A percentile compares a stretch with the other conserved stretches of the same genome.
phyloP scores from a whole-genome alignment of 2,113 vertebrate species.

The Toxotes jaculatrix region DNA sequence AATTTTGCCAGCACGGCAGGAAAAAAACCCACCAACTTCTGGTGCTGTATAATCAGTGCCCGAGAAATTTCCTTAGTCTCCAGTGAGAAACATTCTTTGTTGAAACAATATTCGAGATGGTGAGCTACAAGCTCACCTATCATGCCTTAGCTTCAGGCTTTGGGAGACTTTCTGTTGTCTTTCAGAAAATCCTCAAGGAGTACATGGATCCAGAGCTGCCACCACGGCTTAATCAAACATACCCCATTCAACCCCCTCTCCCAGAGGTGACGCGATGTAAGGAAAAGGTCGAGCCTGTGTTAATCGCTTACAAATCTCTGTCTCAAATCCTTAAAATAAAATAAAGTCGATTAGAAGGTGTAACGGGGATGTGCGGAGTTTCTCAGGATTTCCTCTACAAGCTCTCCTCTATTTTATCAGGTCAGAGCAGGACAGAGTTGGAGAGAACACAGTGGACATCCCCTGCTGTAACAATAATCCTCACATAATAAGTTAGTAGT shows the following conservation, averaged over 20 bases:
- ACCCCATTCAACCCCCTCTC: constrained; percentile 19
- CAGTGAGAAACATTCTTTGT: constrained; percentile 9
- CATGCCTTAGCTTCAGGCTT: constrained; percentile 42
- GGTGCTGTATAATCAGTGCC: constrained; percentile 23
- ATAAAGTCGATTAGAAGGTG: constrained; percentile 3
- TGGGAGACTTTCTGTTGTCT: constrained; percentile 41
- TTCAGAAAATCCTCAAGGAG: constrained; percentile 56
- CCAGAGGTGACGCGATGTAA: constrained; percentile 46
- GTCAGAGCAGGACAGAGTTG: not conserved
- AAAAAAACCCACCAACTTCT: not conserved
- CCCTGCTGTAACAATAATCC: constrained; percentile 36
- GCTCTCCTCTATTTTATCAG: constrained; percentile 15
- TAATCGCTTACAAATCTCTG: constrained; percentile 71
- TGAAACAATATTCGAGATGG: no score
- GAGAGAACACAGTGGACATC: constrained; percentile 40
- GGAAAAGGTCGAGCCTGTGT: constrained; percentile 72
- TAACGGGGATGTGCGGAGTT: constrained; percentile 16
- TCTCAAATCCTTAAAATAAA: constrained; percentile 37
- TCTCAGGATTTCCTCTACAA: constrained; percentile 23
- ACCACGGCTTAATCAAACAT: constrained; percentile 36
- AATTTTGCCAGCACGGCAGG: constrained; percentile 9
- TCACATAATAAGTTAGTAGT: constrained; percentile 55
- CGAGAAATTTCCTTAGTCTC: constrained; percentile 29
- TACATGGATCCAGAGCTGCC: constrained; percentile 59
- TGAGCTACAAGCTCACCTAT: constrained; percentile 39